Evolutionary conservation across 2,797 vertebrate species (phyloP), one percentile per base, ranked within the genome.

Genomic region (Sternarchorhynchus goeldii): DNA sequence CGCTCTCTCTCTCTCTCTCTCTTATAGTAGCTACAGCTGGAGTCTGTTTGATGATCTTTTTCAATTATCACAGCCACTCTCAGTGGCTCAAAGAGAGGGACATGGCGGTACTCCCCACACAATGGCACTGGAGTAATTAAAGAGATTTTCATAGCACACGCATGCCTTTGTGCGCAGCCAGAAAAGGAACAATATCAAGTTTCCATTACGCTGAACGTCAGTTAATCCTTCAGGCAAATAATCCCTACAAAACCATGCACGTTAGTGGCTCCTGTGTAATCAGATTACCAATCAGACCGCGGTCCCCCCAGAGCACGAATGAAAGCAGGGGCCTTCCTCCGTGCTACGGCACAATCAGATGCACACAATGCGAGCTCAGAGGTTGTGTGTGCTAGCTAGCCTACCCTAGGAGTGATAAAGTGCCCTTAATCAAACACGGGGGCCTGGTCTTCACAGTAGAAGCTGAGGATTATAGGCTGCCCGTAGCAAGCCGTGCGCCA

Each of bases 151-250:
- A 55, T 31, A 69, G 67, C 63, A 73, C 58, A 66, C 68, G 71
- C 76, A 56, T 69, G 67, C 71, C 72, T 80, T 78, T 76, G 72
- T 78, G 73, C 29, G 53, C 6, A 70, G 59, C n/a, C 5, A 76
- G 75, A 78, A 77, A 79, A 64, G 25, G 66, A 81, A 82, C 76
- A 86, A 72, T 81, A 77, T 84, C 65, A 71, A 55, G 20, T 86
- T 86, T 82, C 69, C 78, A 82, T 76, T 76, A 81, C 36, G 41
- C 68, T 45, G 0, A 77, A 66, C 84, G 58, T 80, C 59, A 72
- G 57, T 79, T 81, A 86, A 86, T 81, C 84, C 75, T 45, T 79
- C 62, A 12, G 63, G 74, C 70, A 86, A 82, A 81, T 81, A 84
- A 72, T 82, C 65, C 32, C 59, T 60, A 71, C 57, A 69, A 66